phyloP scores from a whole-genome alignment of 2,888 invertebrate genomes.

The Ischnura elegans region DNA sequence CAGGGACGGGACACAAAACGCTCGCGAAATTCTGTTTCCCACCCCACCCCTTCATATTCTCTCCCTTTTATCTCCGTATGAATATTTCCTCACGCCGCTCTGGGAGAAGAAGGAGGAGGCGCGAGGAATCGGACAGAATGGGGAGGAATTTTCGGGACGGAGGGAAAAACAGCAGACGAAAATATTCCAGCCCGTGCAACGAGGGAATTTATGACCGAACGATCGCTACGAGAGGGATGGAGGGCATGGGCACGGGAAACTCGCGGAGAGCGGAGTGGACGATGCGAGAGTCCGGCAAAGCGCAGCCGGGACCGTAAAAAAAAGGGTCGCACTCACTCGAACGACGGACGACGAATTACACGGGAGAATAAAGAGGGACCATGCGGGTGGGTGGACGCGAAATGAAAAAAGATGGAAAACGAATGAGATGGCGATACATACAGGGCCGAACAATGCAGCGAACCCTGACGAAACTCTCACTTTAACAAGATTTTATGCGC shows the following conservation, averaged over 20 bases:
- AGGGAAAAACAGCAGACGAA: background rate
- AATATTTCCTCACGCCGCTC: background rate
- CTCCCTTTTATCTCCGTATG: background rate
- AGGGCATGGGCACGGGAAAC: background rate
- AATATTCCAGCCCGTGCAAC: background rate
- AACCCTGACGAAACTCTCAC: background rate
- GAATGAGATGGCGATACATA: background rate
- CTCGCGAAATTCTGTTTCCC: background rate
- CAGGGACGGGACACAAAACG: background rate
- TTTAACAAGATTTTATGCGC: too few species aligned
- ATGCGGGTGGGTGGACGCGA: background rate
- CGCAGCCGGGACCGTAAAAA: too few species aligned
- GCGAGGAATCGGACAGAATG: background rate
- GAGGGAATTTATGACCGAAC: background rate
- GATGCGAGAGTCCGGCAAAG: background rate
- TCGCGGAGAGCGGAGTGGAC: background rate
- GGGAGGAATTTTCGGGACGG: background rate
- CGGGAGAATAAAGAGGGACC: background rate
- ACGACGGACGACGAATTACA: background rate
- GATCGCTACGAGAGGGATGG: background rate
- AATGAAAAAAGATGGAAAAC: background rate
- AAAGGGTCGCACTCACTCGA: background rate
- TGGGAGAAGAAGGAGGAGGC: background rate
- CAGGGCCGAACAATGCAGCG: background rate
- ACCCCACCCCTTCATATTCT: too few species aligned